phyloP scores from a whole-genome alignment of 2,797 vertebrate genomes.

The Spheniscus humboldti region DNA sequence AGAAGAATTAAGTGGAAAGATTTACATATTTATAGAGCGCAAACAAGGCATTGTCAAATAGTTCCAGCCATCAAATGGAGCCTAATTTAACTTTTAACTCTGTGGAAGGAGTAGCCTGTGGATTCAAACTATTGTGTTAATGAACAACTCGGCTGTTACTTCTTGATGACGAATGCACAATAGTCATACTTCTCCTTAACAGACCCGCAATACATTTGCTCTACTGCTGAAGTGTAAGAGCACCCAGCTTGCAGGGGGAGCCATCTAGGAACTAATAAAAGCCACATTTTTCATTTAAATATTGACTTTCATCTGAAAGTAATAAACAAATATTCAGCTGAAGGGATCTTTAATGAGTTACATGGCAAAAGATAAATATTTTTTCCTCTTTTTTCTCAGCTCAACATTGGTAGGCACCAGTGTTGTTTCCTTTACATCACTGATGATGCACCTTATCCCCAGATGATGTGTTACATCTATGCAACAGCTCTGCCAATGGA shows the following conservation, averaged over 20 bases:
- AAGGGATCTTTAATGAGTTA: background rate
- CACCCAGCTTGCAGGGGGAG: background rate
- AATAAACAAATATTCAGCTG: background rate
- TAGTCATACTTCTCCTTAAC: background rate
- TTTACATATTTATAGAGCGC: background rate
- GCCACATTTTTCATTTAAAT: background rate
- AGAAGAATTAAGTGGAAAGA: background rate
- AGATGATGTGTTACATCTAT: background rate
- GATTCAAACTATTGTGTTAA: background rate
- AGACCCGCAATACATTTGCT: background rate
- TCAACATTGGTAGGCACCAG: background rate
- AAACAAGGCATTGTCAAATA: constrained; percentile 1
- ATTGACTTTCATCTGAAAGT: background rate
- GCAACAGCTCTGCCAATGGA: background rate
- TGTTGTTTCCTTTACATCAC: background rate
- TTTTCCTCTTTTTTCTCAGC: background rate
- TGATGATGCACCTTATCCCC: background rate
- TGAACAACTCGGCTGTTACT: constrained; percentile 12
- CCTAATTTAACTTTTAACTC: constrained; percentile 1
- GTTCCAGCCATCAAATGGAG: background rate
- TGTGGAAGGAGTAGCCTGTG: background rate
- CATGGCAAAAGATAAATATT: background rate
- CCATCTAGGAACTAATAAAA: background rate
- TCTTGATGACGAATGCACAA: background rate
- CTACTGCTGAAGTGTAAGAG: background rate